phyloP scores from a whole-genome alignment of 1,140 invertebrate species.

The Mizuhopecten yessoensis region DNA sequence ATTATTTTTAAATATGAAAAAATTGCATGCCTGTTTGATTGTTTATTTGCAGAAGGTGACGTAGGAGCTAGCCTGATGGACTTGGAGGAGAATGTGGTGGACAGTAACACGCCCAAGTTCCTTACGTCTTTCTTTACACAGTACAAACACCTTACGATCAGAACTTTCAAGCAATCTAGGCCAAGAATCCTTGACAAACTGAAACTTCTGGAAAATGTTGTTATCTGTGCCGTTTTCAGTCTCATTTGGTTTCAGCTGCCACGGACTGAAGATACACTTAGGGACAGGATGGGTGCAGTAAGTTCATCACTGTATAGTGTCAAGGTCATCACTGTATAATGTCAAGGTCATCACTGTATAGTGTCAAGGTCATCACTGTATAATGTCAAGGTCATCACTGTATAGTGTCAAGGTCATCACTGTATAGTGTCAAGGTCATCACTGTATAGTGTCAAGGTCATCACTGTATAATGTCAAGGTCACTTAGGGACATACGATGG shows the following conservation, averaged over 20 bases:
- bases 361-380: no score
- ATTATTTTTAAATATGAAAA: no score
- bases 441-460: no score
- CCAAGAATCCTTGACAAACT: conserved; percentile 91
- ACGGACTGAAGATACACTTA: conserved; percentile 89
- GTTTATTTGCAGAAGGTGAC: not conserved
- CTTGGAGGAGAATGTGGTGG: not conserved
- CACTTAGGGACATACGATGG: no score
- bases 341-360: no score
- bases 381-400: no score
- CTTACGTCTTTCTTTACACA: conserved; percentile 88
- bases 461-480: no score
- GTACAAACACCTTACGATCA: conserved; percentile 89
- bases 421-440: no score
- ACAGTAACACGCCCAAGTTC: not conserved
- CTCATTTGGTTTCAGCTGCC: conserved; percentile 92
- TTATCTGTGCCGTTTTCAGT: conserved; percentile 89
- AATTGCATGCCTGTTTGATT: no score
- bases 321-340: no score
- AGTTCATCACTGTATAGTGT: conserved; percentile 62
- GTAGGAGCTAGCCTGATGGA: not conserved
- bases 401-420: no score
- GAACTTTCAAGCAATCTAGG: conserved; percentile 91
- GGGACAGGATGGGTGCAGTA: conserved; percentile 92
- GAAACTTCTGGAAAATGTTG: conserved; percentile 92